Conservation (phyloP, 2,888 invertebrate genomes). For the Seira sanloemensis region DNA sequence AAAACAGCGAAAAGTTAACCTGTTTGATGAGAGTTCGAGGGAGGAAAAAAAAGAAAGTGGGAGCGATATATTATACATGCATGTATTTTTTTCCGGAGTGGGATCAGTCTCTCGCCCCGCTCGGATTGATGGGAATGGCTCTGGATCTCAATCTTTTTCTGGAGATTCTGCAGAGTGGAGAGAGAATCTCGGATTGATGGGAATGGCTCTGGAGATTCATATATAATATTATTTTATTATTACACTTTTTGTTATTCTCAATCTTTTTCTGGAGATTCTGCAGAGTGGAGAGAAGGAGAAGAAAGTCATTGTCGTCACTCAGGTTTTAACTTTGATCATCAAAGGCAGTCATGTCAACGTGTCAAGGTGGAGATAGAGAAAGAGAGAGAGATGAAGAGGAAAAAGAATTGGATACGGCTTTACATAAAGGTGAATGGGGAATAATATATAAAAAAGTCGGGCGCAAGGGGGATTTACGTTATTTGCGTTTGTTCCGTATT, state of each 20-base stretch:
- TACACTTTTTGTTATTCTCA: not conserved
- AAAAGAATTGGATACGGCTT: constrained; percentile 36
- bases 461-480: not conserved
- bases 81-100: not conserved
- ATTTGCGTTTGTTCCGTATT: not conserved
- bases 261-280: not conserved
- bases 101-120: too few relatives aligned
- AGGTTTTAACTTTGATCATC: constrained; percentile 22
- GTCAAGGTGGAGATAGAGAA: constrained; percentile 48
- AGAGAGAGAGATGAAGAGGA: not conserved
- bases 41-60: not conserved
- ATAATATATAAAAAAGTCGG: constrained; percentile 1
- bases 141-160: not conserved
- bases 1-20: not conserved
- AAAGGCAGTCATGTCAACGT: constrained; percentile 8
- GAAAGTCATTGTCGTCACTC: constrained; percentile 26
- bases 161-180: not conserved
- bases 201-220: too few relatives aligned
- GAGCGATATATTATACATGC: not conserved
- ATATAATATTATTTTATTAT: constrained; percentile 10
- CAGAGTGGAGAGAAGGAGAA: not conserved
- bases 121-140: not conserved
- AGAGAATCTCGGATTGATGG: too few relatives aligned
- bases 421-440: constrained; percentile 15
- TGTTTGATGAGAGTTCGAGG: not conserved